phyloP scores from a whole-genome alignment of 2,113 vertebrate genomes.

The Hypocryptadius cinnamomeus region DNA sequence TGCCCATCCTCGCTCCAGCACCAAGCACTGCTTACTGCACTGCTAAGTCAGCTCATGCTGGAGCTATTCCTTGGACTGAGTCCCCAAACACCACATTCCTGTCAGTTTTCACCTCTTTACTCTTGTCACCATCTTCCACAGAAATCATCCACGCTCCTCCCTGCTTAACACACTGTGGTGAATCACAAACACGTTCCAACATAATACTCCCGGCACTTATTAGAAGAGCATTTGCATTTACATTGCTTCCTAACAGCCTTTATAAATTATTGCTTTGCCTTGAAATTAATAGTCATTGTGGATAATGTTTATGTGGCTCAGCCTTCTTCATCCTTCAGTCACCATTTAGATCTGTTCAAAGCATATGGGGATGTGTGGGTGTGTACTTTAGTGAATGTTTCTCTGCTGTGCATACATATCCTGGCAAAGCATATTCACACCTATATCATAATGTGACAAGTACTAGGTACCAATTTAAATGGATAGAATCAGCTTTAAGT shows the following conservation, averaged over 20 bases:
- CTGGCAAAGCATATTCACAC: constrained; percentile 26
- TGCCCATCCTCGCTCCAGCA: neutral
- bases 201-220: neutral
- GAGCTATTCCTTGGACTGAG: constrained; percentile 11
- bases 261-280: constrained; percentile 8
- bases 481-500: neutral
- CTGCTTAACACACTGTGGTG: neutral
- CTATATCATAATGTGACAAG: constrained; percentile 46
- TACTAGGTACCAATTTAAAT: neutral
- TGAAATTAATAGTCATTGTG: constrained; percentile 7
- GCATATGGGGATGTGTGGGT: constrained; percentile 32
- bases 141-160: neutral
- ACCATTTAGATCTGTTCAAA: constrained; percentile 8
- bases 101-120: constrained; percentile 4
- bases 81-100: neutral
- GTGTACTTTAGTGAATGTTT: neutral
- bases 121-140: constrained; percentile 22
- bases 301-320: constrained; percentile 1
- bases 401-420: neutral
- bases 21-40: neutral
- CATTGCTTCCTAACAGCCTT: constrained; percentile 6
- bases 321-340: neutral
- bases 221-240: constrained; percentile 25
- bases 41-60: neutral
- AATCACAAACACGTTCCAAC: neutral